Evolutionary conservation across 2,113 vertebrate genomes (phyloP).

Genomic region (Dipodomys spectabilis): DNA sequence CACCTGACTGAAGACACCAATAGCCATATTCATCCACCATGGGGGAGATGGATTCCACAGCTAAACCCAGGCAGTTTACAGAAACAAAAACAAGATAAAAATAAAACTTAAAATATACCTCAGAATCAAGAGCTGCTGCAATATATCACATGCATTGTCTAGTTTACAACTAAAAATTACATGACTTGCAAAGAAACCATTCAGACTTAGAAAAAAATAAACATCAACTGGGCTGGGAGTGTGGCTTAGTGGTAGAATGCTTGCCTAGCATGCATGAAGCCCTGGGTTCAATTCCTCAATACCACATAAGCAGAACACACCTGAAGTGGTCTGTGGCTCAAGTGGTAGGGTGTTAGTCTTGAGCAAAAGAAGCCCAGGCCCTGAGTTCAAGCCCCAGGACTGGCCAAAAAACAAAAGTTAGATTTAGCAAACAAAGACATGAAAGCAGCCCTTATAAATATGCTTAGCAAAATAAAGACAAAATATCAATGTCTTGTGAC

Average conservation of each 20-base stretch:
- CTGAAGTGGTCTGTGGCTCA: no score
- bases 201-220: neutral
- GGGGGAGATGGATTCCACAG: neutral
- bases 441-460: constrained; percentile 1
- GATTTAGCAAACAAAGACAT: constrained; percentile 15
- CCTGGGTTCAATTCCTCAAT: no score
- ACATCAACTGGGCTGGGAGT: neutral
- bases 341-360: no score
- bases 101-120: neutral
- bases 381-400: no score
- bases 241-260: no score
- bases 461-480: neutral
- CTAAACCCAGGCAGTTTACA: constrained; percentile 20
- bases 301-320: no score
- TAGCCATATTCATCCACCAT: neutral
- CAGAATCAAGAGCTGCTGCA: neutral
- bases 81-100: neutral
- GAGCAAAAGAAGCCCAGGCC: neutral
- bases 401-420: neutral
- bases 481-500: neutral
- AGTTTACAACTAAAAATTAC: constrained; percentile 1
- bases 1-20: neutral
- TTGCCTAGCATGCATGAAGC: no score
- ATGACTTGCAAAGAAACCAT: neutral
- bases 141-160: neutral